These are phyloP conservation scores for Heliconius charithonia DNA, from an alignment of 2,888 invertebrate genomes.

Conservation along the genomic window DNA sequence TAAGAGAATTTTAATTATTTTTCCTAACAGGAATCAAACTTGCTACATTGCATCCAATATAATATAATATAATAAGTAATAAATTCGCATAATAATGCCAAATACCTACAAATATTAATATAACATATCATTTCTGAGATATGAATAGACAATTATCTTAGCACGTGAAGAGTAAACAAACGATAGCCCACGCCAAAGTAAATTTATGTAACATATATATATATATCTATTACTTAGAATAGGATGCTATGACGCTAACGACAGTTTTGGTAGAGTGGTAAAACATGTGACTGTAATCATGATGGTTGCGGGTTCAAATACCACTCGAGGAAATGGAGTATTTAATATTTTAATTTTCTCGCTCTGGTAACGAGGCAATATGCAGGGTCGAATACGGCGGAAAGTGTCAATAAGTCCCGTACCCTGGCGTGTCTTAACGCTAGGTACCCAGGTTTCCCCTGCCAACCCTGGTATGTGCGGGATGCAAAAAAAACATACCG, in stretches of 20 bases:
- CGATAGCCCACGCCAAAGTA: constrained; percentile 34
- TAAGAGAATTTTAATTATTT: not conserved
- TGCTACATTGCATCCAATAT: not conserved
- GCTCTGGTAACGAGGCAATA: no score
- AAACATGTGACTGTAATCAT: not conserved
- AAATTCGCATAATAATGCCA: not conserved
- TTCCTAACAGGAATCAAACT: not conserved
- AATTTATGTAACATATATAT: constrained; percentile 11
- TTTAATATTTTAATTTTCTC: no score
- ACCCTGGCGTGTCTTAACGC: no score
- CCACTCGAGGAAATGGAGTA: not conserved
- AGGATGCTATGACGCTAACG: not conserved
- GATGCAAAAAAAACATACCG: not conserved
- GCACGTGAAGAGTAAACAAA: constrained; percentile 30
- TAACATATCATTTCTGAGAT: constrained; percentile 13
- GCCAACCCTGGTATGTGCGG: no score
- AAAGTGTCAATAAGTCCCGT: no score
- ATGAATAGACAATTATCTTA: constrained; percentile 28
- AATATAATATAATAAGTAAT: not conserved
- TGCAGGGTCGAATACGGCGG: no score
- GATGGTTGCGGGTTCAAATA: not conserved
- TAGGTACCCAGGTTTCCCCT: no score
- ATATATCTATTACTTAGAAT: not conserved
- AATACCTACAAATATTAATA: constrained; percentile 2
- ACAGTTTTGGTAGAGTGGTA: not conserved